Conservation (phyloP, 2,797 vertebrate species). For the Pelobates cultripes region DNA sequence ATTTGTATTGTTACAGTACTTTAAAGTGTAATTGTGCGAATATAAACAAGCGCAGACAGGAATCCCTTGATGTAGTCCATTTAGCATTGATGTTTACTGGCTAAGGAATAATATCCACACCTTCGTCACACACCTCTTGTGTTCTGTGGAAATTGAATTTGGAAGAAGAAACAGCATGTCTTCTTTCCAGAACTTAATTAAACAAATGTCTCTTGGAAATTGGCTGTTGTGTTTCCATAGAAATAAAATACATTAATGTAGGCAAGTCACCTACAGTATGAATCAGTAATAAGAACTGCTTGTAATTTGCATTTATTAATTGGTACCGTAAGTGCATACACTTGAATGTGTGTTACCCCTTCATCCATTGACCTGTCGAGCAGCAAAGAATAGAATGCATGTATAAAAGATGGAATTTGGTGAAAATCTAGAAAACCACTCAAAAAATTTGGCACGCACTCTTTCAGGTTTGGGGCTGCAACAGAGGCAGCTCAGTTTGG, state of each 20-base stretch:
- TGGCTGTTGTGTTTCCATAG: constrained; percentile 45
- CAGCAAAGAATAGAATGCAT: too few species aligned
- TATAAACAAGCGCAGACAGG: constrained; percentile 40
- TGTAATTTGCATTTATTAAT: too few species aligned
- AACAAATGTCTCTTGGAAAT: constrained; percentile 18
- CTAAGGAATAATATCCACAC: constrained; percentile 2
- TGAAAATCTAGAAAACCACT: too few species aligned
- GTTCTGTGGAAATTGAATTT: constrained; percentile 8
- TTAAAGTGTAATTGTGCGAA: constrained; percentile 45
- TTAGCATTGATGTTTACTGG: constrained; percentile 28
- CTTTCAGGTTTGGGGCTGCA: too few species aligned
- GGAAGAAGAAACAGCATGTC: constrained; percentile 14
- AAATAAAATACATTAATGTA: constrained; percentile 5
- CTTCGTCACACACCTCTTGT: constrained; percentile 22
- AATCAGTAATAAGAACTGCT: too few species aligned
- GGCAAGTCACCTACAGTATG: too few species aligned
- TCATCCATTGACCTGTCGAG: too few species aligned
- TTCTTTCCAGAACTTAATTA: constrained; percentile 16
- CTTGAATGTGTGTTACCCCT: too few species aligned
- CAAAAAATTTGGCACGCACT: too few species aligned
- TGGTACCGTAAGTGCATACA: too few species aligned
- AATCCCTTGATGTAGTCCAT: constrained; percentile 28
- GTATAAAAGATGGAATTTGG: too few species aligned
- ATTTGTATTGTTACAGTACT: constrained; percentile 46
- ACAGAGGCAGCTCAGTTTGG: too few species aligned